phyloP scores from a whole-genome alignment of 2,113 vertebrate genomes.

The Rostratula benghalensis region DNA sequence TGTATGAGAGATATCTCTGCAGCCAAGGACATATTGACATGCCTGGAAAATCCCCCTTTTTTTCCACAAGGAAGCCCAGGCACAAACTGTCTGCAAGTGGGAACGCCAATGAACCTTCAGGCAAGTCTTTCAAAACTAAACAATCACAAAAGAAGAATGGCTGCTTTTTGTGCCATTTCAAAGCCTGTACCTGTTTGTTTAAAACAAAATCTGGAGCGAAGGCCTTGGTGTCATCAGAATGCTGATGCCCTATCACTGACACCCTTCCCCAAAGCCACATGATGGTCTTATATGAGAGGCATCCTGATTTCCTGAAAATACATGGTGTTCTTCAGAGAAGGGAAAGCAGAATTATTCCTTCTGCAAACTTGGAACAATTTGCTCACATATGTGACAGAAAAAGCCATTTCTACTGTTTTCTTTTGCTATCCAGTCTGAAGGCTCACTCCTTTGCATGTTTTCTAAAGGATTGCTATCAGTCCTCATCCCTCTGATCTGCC shows the following conservation, averaged over 20 bases:
- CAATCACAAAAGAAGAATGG: conserved; percentile 23
- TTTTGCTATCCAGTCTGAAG: not conserved
- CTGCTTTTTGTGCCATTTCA: not conserved
- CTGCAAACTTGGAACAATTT: conserved; percentile 20
- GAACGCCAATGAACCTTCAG: conserved; percentile 55
- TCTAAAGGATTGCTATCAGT: not conserved
- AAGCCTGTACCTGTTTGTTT: not conserved
- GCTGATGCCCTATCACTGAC: not conserved
- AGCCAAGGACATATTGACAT: conserved; percentile 60
- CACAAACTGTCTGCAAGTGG: conserved; percentile 34
- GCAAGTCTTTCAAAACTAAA: conserved; percentile 49
- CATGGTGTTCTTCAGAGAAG: not conserved
- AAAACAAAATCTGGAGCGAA: not conserved
- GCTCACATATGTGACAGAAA: conserved; percentile 2
- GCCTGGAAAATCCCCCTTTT: conserved; percentile 45
- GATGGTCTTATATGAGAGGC: not conserved
- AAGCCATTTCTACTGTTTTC: not conserved
- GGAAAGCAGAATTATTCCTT: conserved; percentile 33
- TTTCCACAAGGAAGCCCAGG: conserved; percentile 18
- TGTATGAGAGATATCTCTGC: not conserved
- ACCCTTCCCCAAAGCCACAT: not conserved
- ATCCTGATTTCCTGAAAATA: conserved; percentile 43
- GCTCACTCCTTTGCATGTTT: accelerated
- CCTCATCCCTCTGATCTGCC: not conserved
- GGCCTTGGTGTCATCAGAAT: not conserved